Evolutionary conservation across 2,888 invertebrate species (phyloP).

Genomic region (Phortica magna): DNA sequence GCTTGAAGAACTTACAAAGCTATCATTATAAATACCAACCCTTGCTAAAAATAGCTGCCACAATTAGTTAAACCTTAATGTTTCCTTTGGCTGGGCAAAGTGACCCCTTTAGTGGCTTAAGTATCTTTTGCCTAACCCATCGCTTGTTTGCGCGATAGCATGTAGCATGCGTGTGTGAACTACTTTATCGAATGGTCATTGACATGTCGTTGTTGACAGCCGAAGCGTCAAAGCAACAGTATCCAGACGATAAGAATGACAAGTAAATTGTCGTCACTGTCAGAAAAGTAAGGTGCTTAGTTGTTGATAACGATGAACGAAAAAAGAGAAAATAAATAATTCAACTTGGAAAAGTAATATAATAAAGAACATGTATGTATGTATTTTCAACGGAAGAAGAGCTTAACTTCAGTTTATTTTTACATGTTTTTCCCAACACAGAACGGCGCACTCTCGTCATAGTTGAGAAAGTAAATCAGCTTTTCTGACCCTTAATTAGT

Average conservation of each 20-base stretch:
- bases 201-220: slow-evolving; percentile 49
- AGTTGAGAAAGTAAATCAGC: slow-evolving; percentile 18
- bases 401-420: neutral
- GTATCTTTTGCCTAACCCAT: neutral
- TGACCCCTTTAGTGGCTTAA: slow-evolving; percentile 36
- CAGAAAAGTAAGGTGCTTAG: slow-evolving; percentile 18
- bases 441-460: no score
- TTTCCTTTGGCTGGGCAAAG: slow-evolving; percentile 1
- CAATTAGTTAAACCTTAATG: slow-evolving; percentile 20
- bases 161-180: neutral
- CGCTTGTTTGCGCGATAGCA: neutral
- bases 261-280: slow-evolving; percentile 20
- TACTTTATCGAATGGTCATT: slow-evolving; percentile 43
- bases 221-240: neutral
- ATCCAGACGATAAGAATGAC: slow-evolving; percentile 20
- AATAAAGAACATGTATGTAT: neutral
- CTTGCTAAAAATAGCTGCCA: neutral
- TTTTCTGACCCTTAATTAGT: slow-evolving; percentile 48
- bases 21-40: no score
- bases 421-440: neutral
- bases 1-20: no score
- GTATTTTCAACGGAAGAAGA: neutral
- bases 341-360: no score
- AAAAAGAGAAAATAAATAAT: neutral
- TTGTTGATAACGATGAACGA: neutral